Evolutionary conservation across 2,888 invertebrate species (phyloP).

Genomic region (Chaetoderma sp.): DNA sequence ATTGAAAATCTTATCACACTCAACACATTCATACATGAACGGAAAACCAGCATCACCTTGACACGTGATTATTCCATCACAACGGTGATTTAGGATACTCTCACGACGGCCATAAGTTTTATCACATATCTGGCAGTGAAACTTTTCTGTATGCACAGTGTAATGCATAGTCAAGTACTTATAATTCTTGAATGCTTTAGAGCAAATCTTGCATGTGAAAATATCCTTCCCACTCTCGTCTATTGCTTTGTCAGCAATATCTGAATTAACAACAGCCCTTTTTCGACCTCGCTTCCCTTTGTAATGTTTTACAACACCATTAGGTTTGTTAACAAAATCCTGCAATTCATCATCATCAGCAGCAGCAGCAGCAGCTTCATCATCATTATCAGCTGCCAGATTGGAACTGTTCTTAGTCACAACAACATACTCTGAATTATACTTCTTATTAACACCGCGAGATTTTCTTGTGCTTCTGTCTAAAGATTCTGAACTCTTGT

Average conservation of each 20-base stretch:
- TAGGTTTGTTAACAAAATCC: too few relatives aligned
- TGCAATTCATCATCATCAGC: too few relatives aligned
- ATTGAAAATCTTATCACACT: slow-evolving; percentile 40
- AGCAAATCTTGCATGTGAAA: slow-evolving; percentile 53
- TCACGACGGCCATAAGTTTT: slow-evolving; percentile 62
- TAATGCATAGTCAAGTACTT: slow-evolving; percentile 71
- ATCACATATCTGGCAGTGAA: slow-evolving; percentile 65
- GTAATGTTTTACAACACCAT: too few relatives aligned
- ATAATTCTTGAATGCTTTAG: slow-evolving; percentile 69
- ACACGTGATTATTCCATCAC: slow-evolving; percentile 30
- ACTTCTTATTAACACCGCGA: too few relatives aligned
- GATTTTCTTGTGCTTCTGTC: too few relatives aligned
- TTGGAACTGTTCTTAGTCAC: too few relatives aligned
- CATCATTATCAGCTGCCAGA: background rate
- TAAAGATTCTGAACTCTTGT: too few relatives aligned
- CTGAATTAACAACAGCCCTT: too few relatives aligned
- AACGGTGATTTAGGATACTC: slow-evolving; percentile 51
- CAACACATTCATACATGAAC: slow-evolving; percentile 42
- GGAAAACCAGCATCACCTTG: slow-evolving; percentile 32
- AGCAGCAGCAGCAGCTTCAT: too few relatives aligned
- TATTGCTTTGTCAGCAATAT: too few relatives aligned
- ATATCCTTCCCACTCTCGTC: slow-evolving; percentile 34
- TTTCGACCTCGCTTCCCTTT: too few relatives aligned
- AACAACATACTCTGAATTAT: too few relatives aligned
- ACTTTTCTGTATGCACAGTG: slow-evolving; percentile 65